Evolutionary conservation across 2,113 vertebrate genomes (phyloP), one percentile per base, ranked within the genome.

Genomic region (Myrmecophaga tridactyla): DNA sequence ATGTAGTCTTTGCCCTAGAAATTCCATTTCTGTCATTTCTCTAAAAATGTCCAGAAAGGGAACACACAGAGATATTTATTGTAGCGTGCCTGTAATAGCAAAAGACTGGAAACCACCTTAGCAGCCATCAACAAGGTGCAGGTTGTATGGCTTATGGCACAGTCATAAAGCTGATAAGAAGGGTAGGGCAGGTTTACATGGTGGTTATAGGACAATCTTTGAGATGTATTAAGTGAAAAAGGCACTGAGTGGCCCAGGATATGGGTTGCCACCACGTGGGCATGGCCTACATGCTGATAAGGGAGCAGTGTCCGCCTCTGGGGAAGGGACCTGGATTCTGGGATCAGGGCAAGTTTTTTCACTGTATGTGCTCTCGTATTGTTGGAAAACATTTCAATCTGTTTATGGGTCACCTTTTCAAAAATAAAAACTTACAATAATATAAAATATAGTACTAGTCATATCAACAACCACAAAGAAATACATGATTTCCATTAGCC

Each of bases 1-100:
- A 34, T 1, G 13, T 58, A 92, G 80, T 15, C 43, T 87, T 89
- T 87, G 60, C 60, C 12, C 63, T 80, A 94, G 58, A 87, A 87
- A 85, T 53, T 65, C 51, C 14, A 65, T 90, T 95, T 86, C 17
- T 69, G 78, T 25, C 43, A 36, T 82, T 93, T 86, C 75, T 20
- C 41, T 76, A 90, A 72, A 34, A 73, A n/a, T 1, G 0, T 72
- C 41, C 43, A 53, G n/a, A 75, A 58, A 46, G 70, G 89, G 80
- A 60, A 69, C 84, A 69, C 80, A 23, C 13, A 67, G 36, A 86
- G 80, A 27, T 27, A 34, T 67, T 93, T 77, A 85, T 10, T 41
- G 18, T 1, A 20, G 56, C 2, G 3, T 75, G 46, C 70, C 63
- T 60, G 25, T 56, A 53, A 51, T 7, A 73, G 39, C 43, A 65